These are phyloP conservation scores for Nephrotoma appendiculata DNA, from an alignment of 2,888 invertebrate species.

Conservation along the genomic window DNA sequence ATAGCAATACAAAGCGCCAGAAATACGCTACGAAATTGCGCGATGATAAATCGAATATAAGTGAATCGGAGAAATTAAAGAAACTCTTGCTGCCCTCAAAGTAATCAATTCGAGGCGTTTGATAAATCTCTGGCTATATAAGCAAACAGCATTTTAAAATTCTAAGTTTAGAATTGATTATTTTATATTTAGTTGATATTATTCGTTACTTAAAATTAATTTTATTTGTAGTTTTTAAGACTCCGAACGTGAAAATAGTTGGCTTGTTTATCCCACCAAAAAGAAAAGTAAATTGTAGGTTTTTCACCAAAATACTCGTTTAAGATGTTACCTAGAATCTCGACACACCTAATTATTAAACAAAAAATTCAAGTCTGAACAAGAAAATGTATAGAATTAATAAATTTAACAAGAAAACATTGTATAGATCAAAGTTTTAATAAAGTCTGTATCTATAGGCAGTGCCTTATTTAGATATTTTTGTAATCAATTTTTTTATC, in stretches of 20 bases:
- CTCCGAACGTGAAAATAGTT: neutral
- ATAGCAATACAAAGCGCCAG: slow-evolving; percentile 3
- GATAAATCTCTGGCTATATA: neutral
- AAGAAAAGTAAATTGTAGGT: neutral
- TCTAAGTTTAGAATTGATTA: neutral
- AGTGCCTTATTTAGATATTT: neutral
- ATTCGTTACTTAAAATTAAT: neutral
- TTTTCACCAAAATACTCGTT: neutral
- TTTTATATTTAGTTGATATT: neutral
- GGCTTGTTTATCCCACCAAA: neutral
- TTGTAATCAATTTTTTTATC: neutral
- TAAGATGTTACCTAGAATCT: neutral
- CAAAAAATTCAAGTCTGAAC: neutral
- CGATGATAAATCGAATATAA: slow-evolving; percentile 18
- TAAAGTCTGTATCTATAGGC: neutral
- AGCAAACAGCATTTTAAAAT: neutral
- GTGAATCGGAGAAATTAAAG: slow-evolving; percentile 33
- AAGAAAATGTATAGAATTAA: neutral
- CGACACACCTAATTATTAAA: neutral
- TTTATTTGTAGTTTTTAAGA: neutral
- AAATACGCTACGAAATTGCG: neutral
- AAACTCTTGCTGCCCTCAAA: slow-evolving; percentile 32
- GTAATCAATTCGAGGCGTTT: slow-evolving; percentile 11
- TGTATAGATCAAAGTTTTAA: neutral
- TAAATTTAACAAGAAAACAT: neutral